A percentile compares a stretch with the other conserved stretches of the same genome.
Conservation (phyloP, 2,113 vertebrate genomes). For the Phrynosoma platyrhinos region DNA sequence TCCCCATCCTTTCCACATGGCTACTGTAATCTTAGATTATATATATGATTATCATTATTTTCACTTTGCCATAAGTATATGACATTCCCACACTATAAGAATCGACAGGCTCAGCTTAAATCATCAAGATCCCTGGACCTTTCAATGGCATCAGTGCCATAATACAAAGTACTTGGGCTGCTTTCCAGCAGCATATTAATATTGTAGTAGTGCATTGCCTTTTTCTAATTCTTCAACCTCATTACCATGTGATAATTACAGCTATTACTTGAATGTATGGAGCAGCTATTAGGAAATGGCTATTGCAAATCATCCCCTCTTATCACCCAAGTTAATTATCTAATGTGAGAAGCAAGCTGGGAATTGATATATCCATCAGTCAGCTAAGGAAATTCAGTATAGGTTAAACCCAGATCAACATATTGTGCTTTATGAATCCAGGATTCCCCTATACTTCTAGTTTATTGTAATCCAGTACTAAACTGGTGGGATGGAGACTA, state of each 20-base stretch:
- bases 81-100: background rate
- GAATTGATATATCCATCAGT: background rate
- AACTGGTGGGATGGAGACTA: no score
- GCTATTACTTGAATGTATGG: slow-evolving; percentile 10
- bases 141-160: background rate
- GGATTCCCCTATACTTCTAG: background rate
- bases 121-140: background rate
- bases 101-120: background rate
- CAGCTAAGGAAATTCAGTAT: background rate
- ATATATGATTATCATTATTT: no score
- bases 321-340: slow-evolving; percentile 2
- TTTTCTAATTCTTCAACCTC: slow-evolving; percentile 11
- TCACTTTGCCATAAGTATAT: no score
- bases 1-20: no score
- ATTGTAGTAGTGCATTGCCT: background rate
- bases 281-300: slow-evolving; percentile 12
- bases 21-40: no score
- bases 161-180: background rate
- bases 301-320: slow-evolving; percentile 13
- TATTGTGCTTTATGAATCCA: background rate
- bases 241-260: slow-evolving; percentile 20
- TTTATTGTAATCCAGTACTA: background rate
- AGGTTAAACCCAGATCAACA: background rate
- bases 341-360: slow-evolving; percentile 24
- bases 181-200: slow-evolving; percentile 8